These are phyloP conservation scores for Diarsia mendica DNA, from an alignment of 2,888 invertebrate genomes.

Conservation along the genomic window DNA sequence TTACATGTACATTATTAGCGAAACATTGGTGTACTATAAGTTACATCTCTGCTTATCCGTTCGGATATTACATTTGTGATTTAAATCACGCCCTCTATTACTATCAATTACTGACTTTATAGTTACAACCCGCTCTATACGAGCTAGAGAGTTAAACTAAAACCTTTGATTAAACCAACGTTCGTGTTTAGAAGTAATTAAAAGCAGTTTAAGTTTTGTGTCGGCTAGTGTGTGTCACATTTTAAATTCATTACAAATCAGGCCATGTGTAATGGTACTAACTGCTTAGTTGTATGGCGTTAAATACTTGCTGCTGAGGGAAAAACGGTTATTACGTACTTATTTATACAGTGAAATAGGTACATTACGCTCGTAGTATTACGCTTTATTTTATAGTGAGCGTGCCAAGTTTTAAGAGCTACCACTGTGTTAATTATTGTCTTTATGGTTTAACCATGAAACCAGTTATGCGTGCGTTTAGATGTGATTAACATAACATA, in stretches of 20 bases:
- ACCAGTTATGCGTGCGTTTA: not conserved
- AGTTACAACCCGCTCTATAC: not conserved
- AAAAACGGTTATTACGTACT: slow-evolving; percentile 22
- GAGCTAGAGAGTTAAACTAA: slow-evolving; percentile 29
- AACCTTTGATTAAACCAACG: slow-evolving; percentile 39
- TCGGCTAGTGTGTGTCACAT: slow-evolving; percentile 50
- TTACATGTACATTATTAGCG: not conserved
- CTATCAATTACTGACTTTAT: not conserved
- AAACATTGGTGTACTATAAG: not conserved
- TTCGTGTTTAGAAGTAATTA: slow-evolving; percentile 58
- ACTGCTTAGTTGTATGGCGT: slow-evolving; percentile 15
- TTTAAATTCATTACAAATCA: slow-evolving; percentile 54
- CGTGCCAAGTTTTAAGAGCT: not conserved
- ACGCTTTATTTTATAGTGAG: not conserved
- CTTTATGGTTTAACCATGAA: not conserved
- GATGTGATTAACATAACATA: not conserved
- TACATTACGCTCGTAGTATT: not conserved
- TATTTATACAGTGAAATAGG: slow-evolving; percentile 3
- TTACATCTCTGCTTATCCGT: not conserved
- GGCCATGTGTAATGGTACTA: slow-evolving; percentile 42
- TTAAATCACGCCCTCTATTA: not conserved
- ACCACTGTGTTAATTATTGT: not conserved
- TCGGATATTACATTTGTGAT: not conserved
- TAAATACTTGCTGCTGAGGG: slow-evolving; percentile 3
- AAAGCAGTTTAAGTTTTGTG: slow-evolving; percentile 51